Percentiles rank a stretch among this genome's conserved stretches.
Evolutionary conservation across 2,113 vertebrate species (phyloP).

Genomic region (Numenius arquata): DNA sequence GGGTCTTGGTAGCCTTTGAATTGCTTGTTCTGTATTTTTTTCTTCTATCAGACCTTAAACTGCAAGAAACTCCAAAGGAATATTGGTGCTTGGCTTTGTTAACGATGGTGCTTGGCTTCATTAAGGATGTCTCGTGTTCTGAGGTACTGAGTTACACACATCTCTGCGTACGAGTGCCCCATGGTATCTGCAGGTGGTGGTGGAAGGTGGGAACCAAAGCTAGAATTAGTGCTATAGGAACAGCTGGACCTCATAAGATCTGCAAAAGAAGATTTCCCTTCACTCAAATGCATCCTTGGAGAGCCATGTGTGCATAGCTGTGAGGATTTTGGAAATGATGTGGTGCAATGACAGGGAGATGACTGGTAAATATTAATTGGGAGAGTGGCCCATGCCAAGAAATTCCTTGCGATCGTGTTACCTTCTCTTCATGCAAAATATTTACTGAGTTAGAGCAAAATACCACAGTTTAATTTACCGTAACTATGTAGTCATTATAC

Average conservation of each 20-base stretch:
- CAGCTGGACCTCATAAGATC: background rate
- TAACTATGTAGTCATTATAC: background rate
- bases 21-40: background rate
- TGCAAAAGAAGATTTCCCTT: background rate
- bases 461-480: background rate
- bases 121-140: background rate
- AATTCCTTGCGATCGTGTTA: background rate
- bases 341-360: background rate
- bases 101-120: background rate
- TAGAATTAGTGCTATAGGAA: background rate
- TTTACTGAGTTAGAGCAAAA: background rate
- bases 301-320: background rate
- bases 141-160: background rate
- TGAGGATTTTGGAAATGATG: background rate
- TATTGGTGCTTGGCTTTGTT: background rate
- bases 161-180: accelerated
- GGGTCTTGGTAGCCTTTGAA: background rate
- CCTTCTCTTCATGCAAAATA: background rate
- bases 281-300: background rate
- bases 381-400: background rate
- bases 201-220: background rate
- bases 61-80: background rate
- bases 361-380: background rate
- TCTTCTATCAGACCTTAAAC: background rate
- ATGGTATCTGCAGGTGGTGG: background rate